A percentile compares a stretch with the other conserved stretches of the same genome.
phyloP scores from a whole-genome alignment of 2,113 vertebrate species.

The Ameiurus melas region DNA sequence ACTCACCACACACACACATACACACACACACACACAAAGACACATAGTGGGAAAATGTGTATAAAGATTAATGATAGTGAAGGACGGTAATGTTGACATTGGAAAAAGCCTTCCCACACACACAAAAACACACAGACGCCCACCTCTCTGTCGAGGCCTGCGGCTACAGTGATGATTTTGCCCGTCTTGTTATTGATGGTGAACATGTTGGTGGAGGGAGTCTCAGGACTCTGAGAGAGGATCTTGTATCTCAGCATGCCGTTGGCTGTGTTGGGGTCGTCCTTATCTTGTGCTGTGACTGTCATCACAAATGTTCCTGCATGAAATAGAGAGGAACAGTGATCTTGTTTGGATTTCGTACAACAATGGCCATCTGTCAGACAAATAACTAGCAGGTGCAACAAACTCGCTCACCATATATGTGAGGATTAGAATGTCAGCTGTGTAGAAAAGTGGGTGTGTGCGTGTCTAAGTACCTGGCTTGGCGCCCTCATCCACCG shows the following conservation, averaged over 20 bases:
- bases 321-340: background rate
- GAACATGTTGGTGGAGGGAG: conserved; percentile 93
- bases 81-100: background rate
- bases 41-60: background rate
- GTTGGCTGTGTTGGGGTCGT: conserved; percentile 89
- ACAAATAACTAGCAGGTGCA: conserved; percentile 3
- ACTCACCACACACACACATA: conserved; percentile 29
- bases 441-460: conserved; percentile 10
- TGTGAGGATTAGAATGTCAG: conserved; percentile 12
- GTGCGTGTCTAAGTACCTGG: conserved; percentile 76
- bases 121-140: background rate
- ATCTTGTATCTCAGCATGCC: conserved; percentile 97
- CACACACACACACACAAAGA: conserved; percentile 17
- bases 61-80: background rate
- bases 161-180: conserved; percentile 94
- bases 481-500: conserved; percentile 92
- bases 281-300: conserved; percentile 90
- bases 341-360: conserved; percentile 5
- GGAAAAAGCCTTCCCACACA: background rate
- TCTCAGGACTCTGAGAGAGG: conserved; percentile 90
- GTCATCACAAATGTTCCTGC: conserved; percentile 95
- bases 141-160: conserved; percentile 95
- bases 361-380: background rate
- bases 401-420: conserved; percentile 1
- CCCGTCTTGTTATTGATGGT: conserved; percentile 98